Conservation (phyloP, 2,888 invertebrate species). For the Ichneumoninae sp. region DNA sequence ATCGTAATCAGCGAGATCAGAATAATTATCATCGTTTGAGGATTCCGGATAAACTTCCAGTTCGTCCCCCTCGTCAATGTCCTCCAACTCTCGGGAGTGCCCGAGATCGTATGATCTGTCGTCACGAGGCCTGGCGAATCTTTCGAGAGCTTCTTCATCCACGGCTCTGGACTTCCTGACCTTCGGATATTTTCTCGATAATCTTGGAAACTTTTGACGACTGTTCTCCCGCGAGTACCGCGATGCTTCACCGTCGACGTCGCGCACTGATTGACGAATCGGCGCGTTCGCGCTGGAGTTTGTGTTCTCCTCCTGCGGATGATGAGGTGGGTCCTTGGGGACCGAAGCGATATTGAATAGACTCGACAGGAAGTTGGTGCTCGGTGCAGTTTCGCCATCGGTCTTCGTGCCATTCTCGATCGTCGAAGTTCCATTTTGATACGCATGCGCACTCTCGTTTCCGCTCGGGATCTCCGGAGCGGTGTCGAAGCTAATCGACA, state of each 20-base stretch:
- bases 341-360: conserved; percentile 43
- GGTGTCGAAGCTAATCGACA: conserved; percentile 73
- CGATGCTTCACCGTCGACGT: neutral
- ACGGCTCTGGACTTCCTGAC: conserved; percentile 47
- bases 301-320: conserved; percentile 7
- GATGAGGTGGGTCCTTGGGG: conserved; percentile 25
- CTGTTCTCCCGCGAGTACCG: conserved; percentile 12
- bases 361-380: conserved; percentile 45
- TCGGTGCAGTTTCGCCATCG: conserved; percentile 31
- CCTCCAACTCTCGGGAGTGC: conserved; percentile 10
- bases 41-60: conserved; percentile 35
- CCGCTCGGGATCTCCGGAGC: conserved; percentile 56
- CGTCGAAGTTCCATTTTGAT: neutral
- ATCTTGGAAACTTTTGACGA: neutral
- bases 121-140: conserved; percentile 14
- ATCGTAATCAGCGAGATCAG: conserved; percentile 13
- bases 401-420: conserved; percentile 25
- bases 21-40: conserved; percentile 6
- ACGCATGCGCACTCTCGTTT: conserved; percentile 13
- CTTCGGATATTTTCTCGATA: conserved; percentile 6
- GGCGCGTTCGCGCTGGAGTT: conserved; percentile 13
- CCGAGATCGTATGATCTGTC: conserved; percentile 30
- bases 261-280: neutral
- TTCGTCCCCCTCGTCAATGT: neutral
- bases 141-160: neutral